phyloP scores from a whole-genome alignment of 2,888 invertebrate species.

The Choreutis nemorana region DNA sequence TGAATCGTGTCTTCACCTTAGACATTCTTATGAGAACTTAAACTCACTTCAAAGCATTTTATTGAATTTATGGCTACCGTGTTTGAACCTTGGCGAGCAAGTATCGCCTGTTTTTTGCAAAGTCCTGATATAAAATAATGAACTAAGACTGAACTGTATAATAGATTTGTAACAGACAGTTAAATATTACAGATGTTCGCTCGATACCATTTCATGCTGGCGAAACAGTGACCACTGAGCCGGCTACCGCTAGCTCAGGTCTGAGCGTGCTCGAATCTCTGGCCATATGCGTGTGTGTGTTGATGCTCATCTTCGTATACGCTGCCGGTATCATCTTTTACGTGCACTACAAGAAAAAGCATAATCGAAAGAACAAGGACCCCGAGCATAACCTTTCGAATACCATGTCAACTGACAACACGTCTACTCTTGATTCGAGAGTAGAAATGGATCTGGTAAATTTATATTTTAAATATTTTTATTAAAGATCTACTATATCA shows the following conservation, averaged over 20 bases:
- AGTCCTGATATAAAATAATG: slow-evolving; percentile 2
- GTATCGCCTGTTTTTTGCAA: too few species aligned
- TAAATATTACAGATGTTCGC: slow-evolving; percentile 72
- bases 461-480: too few species aligned
- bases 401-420: slow-evolving; percentile 37
- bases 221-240: slow-evolving; percentile 55
- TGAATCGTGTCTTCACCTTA: too few species aligned
- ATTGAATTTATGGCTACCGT: too few species aligned
- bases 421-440: slow-evolving; percentile 39
- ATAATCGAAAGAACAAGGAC: slow-evolving; percentile 60
- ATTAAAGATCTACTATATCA: too few species aligned
- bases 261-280: slow-evolving; percentile 80
- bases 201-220: slow-evolving; percentile 81
- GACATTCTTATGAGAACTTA: too few species aligned
- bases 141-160: slow-evolving; percentile 7
- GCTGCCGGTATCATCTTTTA: slow-evolving; percentile 86
- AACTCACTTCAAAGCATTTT: too few species aligned
- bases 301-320: slow-evolving; percentile 81
- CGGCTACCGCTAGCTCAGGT: slow-evolving; percentile 61
- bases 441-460: slow-evolving; percentile 55
- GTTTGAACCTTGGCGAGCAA: background rate
- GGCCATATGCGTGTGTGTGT: slow-evolving; percentile 81
- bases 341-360: slow-evolving; percentile 75
- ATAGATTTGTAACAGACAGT: slow-evolving; percentile 7
- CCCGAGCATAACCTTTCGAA: slow-evolving; percentile 40